Conservation (phyloP, 2,888 invertebrate species). For the Eupithecia tripunctaria region DNA sequence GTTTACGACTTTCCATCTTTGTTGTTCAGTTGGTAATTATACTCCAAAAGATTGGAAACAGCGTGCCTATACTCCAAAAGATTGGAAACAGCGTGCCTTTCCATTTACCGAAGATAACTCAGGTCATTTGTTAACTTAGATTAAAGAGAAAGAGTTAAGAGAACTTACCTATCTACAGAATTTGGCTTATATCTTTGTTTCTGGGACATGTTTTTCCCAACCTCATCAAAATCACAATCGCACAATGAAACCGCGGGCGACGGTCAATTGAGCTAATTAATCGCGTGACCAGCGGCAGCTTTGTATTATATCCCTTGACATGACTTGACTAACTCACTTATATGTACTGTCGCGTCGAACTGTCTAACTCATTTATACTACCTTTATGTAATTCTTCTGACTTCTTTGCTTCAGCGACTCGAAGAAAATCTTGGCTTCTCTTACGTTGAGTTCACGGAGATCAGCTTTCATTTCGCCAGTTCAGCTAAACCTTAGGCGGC, state of each 20-base stretch:
- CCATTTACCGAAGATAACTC: too few species aligned
- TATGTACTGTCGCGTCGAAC: background rate
- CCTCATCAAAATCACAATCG: constrained; percentile 42
- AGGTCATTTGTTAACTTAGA: too few species aligned
- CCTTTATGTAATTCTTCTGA: background rate
- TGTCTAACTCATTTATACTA: background rate
- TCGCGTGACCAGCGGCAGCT: constrained; percentile 39
- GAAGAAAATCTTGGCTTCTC: background rate
- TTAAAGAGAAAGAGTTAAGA: too few species aligned
- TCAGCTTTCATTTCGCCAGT: background rate
- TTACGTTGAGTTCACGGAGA: background rate
- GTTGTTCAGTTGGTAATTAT: too few species aligned
- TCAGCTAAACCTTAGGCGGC: background rate
- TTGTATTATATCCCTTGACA: constrained; percentile 20
- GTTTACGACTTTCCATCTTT: too few species aligned
- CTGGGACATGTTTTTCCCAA: constrained; percentile 35
- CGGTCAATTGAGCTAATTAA: constrained; percentile 45
- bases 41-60: too few species aligned
- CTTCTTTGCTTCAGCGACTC: background rate
- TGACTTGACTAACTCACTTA: constrained; percentile 29
- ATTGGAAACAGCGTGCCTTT: too few species aligned
- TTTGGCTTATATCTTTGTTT: background rate
- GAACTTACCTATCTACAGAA: too few species aligned
- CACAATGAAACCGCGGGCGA: constrained; percentile 40
- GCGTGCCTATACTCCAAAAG: too few species aligned